A percentile compares a stretch with the other conserved stretches of the same genome.
These are phyloP conservation scores for Myxocyprinus asiaticus DNA, from an alignment of 2,113 vertebrate species.

Conservation along the genomic window DNA sequence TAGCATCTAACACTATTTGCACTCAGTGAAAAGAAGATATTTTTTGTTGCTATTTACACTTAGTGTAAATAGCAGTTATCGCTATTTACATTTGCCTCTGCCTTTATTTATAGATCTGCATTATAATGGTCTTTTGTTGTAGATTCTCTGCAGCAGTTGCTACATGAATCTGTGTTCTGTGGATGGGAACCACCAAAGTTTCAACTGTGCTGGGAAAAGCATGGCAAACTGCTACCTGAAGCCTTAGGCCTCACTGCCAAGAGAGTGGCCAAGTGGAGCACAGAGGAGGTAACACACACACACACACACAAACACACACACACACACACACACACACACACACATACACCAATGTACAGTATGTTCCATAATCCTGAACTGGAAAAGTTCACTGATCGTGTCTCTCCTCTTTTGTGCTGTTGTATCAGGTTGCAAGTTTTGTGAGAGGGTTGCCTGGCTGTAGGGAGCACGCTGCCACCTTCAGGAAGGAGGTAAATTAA, in stretches of 20 bases:
- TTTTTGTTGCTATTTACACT: too few relatives aligned
- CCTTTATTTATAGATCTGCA: too few relatives aligned
- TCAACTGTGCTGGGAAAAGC: constrained; percentile 89
- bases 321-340: constrained; percentile 45
- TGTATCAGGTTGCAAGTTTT: constrained; percentile 81
- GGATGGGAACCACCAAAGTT: constrained; percentile 81
- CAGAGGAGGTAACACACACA: constrained; percentile 81
- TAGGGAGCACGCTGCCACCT: constrained; percentile 83
- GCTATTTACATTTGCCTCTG: too few relatives aligned
- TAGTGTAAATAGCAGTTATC: too few relatives aligned
- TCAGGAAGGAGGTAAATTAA: constrained; percentile 85
- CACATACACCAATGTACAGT: too few relatives aligned
- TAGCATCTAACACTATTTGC: too few relatives aligned
- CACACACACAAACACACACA: too few relatives aligned
- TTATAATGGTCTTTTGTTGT: constrained; percentile 56
- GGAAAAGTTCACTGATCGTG: too few relatives aligned
- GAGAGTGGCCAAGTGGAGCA: constrained; percentile 85
- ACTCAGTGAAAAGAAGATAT: too few relatives aligned
- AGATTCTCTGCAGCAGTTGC: constrained; percentile 84
- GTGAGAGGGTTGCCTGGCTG: constrained; percentile 87
- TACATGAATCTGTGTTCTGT: constrained; percentile 89
- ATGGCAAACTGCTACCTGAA: constrained; percentile 88
- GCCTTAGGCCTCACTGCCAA: constrained; percentile 85
- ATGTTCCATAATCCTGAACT: too few relatives aligned
- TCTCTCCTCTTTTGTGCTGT: constrained; percentile 18